Percentiles rank a stretch among this genome's conserved stretches.
phyloP scores from a whole-genome alignment of 2,888 invertebrate genomes.

The Galerucella nymphaeae region DNA sequence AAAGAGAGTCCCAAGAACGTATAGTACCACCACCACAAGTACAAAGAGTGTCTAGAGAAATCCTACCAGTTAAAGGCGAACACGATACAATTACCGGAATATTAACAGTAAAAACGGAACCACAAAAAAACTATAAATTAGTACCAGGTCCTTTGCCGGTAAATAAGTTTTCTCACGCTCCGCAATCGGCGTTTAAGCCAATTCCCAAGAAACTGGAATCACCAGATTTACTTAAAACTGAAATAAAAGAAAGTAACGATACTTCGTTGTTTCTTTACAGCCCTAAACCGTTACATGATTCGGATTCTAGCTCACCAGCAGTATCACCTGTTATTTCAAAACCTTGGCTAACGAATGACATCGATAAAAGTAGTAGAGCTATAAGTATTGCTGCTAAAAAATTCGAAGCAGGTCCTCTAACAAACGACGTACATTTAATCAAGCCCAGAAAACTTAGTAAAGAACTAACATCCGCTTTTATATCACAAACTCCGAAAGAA shows the following conservation, averaged over 20 bases:
- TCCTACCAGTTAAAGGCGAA: slow-evolving; percentile 11
- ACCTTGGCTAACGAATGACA: slow-evolving; percentile 67
- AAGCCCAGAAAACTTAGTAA: slow-evolving; percentile 57
- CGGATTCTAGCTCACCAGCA: slow-evolving; percentile 41
- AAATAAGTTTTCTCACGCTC: slow-evolving; percentile 82
- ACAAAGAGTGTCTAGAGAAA: slow-evolving; percentile 47
- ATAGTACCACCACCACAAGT: not conserved
- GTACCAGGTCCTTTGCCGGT: slow-evolving; percentile 71
- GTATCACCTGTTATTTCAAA: slow-evolving; percentile 52
- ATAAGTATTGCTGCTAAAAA: slow-evolving; percentile 68
- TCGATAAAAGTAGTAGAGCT: slow-evolving; percentile 65
- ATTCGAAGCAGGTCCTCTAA: slow-evolving; percentile 65
- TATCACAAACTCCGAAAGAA: slow-evolving; percentile 48
- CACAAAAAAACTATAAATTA: slow-evolving; percentile 64
- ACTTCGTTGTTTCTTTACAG: slow-evolving; percentile 61
- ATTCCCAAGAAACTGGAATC: slow-evolving; percentile 61
- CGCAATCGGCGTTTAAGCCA: slow-evolving; percentile 81
- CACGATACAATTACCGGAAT: slow-evolving; percentile 23
- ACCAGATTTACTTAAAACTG: slow-evolving; percentile 53
- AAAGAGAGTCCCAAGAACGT: slow-evolving; percentile 56
- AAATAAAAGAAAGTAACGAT: slow-evolving; percentile 46
- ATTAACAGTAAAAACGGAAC: slow-evolving; percentile 55
- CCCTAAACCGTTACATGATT: slow-evolving; percentile 58
- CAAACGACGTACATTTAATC: slow-evolving; percentile 45
- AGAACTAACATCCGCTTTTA: slow-evolving; percentile 53